Evolutionary conservation across 2,113 vertebrate genomes (phyloP).

Genomic region (Limanda limanda): DNA sequence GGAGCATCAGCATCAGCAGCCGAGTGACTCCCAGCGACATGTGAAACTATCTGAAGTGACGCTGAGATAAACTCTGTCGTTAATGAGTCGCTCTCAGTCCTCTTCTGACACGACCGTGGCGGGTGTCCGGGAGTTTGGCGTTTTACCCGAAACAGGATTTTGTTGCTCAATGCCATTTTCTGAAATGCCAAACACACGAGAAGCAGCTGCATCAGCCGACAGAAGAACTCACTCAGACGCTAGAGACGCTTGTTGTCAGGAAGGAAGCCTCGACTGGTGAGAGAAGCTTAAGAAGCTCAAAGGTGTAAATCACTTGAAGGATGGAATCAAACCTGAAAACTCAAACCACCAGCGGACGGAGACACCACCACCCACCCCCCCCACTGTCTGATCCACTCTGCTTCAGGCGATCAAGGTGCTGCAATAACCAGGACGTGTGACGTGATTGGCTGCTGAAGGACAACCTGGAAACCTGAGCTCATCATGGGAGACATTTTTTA

Average conservation of each 20-base stretch:
- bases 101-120: neutral
- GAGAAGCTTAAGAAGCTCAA: neutral
- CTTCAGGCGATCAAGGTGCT: neutral
- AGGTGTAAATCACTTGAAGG: neutral
- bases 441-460: neutral
- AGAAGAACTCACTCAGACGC: neutral
- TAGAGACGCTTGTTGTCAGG: neutral
- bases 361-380: neutral
- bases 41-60: slow-evolving; percentile 16
- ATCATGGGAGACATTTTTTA: neutral
- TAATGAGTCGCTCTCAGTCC: neutral
- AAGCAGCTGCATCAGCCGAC: slow-evolving; percentile 55
- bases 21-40: neutral
- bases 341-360: slow-evolving; percentile 4
- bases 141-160: neutral
- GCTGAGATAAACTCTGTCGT: neutral
- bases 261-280: neutral
- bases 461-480: neutral
- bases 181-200: slow-evolving; percentile 31
- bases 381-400: neutral
- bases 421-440: neutral
- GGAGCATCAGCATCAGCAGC: neutral
- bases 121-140: neutral
- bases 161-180: slow-evolving; percentile 3
- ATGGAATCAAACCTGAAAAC: neutral